phyloP scores from a whole-genome alignment of 1,140 invertebrate species.

The Calosoma granatense region DNA sequence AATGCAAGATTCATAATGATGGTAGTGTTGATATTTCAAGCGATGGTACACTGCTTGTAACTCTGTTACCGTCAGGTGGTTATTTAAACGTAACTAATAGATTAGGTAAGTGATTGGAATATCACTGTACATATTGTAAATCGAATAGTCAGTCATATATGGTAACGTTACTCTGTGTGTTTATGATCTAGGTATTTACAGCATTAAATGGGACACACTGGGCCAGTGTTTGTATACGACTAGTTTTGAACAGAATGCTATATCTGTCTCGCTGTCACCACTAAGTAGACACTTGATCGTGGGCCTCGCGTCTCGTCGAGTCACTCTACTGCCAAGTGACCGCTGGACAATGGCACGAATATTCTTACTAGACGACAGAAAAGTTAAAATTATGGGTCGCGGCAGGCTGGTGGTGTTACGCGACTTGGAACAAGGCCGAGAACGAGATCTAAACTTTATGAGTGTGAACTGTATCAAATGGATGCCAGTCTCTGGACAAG shows the following conservation, averaged over 20 bases:
- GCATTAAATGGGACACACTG: conserved; percentile 57
- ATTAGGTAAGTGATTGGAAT: conserved; percentile 54
- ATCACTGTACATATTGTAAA: conserved; percentile 5
- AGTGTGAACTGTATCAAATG: conserved; percentile 77
- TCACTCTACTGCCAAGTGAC: conserved; percentile 40
- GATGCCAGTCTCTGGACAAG: conserved; percentile 70
- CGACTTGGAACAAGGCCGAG: conserved; percentile 53
- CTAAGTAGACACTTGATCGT: conserved; percentile 65
- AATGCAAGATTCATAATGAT: conserved; percentile 81
- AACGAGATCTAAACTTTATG: conserved; percentile 39
- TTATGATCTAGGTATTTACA: conserved; percentile 62
- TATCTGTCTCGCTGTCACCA: conserved; percentile 74
- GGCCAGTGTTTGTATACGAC: conserved; percentile 69
- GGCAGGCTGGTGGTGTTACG: conserved; percentile 44
- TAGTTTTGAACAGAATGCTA: conserved; percentile 63
- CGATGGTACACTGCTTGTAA: conserved; percentile 67
- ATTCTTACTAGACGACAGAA: conserved; percentile 39
- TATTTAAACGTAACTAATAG: conserved; percentile 48
- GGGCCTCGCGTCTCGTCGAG: conserved; percentile 58
- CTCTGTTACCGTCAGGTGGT: conserved; percentile 55
- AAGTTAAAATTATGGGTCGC: conserved; percentile 24
- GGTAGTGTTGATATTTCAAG: conserved; percentile 75
- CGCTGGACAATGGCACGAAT: conserved; percentile 58
- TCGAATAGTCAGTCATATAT: too few species aligned
- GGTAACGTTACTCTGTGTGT: neutral